phyloP scores from a whole-genome alignment of 2,797 vertebrate species.

The Gymnopithys bicolor region DNA sequence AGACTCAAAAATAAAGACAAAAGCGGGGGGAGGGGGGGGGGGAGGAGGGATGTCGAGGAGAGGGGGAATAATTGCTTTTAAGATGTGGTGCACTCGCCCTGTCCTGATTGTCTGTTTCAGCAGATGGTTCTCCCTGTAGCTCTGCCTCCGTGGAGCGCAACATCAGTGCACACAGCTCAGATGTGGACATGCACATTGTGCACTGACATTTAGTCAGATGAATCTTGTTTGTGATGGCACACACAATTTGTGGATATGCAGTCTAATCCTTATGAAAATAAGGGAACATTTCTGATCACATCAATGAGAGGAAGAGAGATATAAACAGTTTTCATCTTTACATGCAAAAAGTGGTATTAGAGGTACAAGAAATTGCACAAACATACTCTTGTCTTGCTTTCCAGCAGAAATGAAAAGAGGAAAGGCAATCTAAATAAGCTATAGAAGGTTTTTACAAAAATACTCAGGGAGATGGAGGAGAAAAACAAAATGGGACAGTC shows the following conservation, averaged over 20 bases:
- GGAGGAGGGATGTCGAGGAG: too few species aligned
- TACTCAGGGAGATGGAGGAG: not conserved
- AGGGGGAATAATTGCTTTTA: not conserved
- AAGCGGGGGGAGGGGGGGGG: fast-evolving
- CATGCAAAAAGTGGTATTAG: not conserved
- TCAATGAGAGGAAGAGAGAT: not conserved
- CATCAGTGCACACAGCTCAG: not conserved
- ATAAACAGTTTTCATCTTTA: not conserved
- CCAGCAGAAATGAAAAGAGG: not conserved
- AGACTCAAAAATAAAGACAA: not conserved
- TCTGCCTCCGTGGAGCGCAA: not conserved
- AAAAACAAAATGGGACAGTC: not conserved
- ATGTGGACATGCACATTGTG: not conserved
- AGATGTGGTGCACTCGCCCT: not conserved
- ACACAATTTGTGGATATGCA: not conserved
- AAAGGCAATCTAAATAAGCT: not conserved
- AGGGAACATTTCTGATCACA: not conserved
- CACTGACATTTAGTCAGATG: not conserved
- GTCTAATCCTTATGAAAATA: not conserved
- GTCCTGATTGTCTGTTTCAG: not conserved
- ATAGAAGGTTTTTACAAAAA: not conserved
- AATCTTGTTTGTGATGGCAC: not conserved
- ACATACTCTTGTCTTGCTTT: not conserved
- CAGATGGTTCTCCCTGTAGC: not conserved
- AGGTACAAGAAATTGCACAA: not conserved